These are phyloP conservation scores for Platanista minor DNA, from an alignment of 2,113 vertebrate species.

Conservation along the genomic window DNA sequence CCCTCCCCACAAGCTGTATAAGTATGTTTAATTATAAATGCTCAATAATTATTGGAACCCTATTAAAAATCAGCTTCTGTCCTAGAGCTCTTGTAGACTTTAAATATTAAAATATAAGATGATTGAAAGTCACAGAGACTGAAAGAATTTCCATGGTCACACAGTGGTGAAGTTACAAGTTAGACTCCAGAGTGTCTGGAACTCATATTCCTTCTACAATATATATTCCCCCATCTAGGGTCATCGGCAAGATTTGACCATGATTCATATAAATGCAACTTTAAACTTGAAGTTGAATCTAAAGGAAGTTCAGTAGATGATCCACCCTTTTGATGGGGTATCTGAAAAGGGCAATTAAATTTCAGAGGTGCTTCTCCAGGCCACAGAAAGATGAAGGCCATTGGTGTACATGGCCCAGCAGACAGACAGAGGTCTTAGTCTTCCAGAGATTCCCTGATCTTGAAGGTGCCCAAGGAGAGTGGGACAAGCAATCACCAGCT, in stretches of 20 bases:
- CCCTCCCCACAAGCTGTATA: neutral
- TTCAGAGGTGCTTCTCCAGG: neutral
- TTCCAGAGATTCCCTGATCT: neutral
- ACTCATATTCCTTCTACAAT: neutral
- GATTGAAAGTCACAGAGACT: neutral
- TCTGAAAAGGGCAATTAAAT: neutral
- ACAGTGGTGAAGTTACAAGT: neutral
- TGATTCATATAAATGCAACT: neutral
- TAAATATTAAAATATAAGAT: neutral
- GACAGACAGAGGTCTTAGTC: neutral
- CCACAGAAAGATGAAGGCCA: neutral
- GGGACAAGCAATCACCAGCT: neutral
- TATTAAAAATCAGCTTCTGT: neutral
- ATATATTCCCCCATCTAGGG: neutral
- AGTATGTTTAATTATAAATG: neutral
- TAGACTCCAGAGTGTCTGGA: neutral
- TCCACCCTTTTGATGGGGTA: neutral
- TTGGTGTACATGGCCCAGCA: neutral
- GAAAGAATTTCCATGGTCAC: neutral
- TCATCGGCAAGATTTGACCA: neutral
- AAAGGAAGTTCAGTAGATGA: neutral
- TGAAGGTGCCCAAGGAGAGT: neutral
- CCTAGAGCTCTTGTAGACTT: neutral
- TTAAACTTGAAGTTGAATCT: neutral
- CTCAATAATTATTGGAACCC: neutral